Evolutionary conservation across 1,140 invertebrate species (phyloP).

Genomic region (Probaryconus sp.): DNA sequence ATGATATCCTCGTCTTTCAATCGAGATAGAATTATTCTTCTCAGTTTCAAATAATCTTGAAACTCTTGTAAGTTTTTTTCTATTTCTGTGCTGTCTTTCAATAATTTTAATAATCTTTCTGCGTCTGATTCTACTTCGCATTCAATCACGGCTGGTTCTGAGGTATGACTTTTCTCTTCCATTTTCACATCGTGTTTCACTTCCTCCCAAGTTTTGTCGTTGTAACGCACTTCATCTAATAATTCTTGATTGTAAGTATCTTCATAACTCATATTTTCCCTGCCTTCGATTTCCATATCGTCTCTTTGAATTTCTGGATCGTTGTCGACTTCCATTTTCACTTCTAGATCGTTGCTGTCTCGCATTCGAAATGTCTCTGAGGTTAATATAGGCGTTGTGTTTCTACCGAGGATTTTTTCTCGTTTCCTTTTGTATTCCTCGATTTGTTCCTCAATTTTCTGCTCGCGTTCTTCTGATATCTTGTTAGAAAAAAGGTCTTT

Average conservation of each 20-base stretch:
- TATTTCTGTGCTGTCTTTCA: constrained; percentile 42
- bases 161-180: neutral
- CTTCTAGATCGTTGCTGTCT: constrained; percentile 18
- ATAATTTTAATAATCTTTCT: constrained; percentile 29
- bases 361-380: constrained; percentile 19
- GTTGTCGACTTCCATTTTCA: constrained; percentile 45
- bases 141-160: neutral
- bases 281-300: constrained; percentile 23
- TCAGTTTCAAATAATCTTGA: constrained; percentile 73
- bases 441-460: constrained; percentile 75
- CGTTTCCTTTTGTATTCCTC: constrained; percentile 76
- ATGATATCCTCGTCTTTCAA: constrained; percentile 74
- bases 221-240: constrained; percentile 49
- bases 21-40: constrained; percentile 71
- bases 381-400: constrained; percentile 8
- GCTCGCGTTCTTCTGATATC: constrained; percentile 62
- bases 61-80: constrained; percentile 69
- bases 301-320: constrained; percentile 19
- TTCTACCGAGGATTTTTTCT: constrained; percentile 71
- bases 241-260: constrained; percentile 11
- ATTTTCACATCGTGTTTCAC: constrained; percentile 7
- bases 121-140: constrained; percentile 27
- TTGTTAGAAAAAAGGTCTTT: constrained; percentile 64
- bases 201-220: constrained; percentile 55
- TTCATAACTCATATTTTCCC: constrained; percentile 16